Percentiles rank a stretch among this genome's conserved stretches.
Conservation (phyloP, 2,113 vertebrate species). For the Megalops atlanticus region DNA sequence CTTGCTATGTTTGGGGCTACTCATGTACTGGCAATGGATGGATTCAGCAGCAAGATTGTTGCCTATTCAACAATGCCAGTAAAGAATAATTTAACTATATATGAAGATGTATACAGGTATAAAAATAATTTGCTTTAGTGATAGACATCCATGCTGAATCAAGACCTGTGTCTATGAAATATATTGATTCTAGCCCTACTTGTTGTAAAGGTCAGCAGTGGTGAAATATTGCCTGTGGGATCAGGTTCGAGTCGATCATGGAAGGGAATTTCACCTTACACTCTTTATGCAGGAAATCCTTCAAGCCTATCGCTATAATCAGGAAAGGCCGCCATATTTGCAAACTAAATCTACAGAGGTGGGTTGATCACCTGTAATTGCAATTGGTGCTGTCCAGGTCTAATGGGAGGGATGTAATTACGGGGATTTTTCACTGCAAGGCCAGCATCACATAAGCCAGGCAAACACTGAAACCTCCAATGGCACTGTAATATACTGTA, state of each 20-base stretch:
- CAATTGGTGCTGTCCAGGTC: too few relatives aligned
- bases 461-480: too few relatives aligned
- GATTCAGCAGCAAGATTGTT: constrained; percentile 5
- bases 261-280: constrained; percentile 7
- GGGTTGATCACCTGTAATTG: too few relatives aligned
- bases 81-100: not conserved
- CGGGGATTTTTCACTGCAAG: too few relatives aligned
- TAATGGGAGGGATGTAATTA: too few relatives aligned
- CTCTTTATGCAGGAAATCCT: constrained; percentile 18
- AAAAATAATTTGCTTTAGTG: not conserved
- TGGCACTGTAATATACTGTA: too few relatives aligned
- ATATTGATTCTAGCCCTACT: too few relatives aligned
- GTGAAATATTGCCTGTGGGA: constrained; percentile 22
- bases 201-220: constrained; percentile 11
- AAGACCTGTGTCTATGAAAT: not conserved
- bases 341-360: constrained; percentile 13
- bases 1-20: too few relatives aligned
- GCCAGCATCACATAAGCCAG: too few relatives aligned
- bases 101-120: not conserved
- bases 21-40: constrained; percentile 25
- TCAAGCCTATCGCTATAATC: not conserved
- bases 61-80: too few relatives aligned
- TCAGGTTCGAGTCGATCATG: constrained; percentile 19
- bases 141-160: not conserved
- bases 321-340: constrained; percentile 4